A percentile compares a stretch with the other conserved stretches of the same genome.
Evolutionary conservation across 2,797 vertebrate genomes (phyloP).

Genomic region (Microctenopoma steveboyesi): DNA sequence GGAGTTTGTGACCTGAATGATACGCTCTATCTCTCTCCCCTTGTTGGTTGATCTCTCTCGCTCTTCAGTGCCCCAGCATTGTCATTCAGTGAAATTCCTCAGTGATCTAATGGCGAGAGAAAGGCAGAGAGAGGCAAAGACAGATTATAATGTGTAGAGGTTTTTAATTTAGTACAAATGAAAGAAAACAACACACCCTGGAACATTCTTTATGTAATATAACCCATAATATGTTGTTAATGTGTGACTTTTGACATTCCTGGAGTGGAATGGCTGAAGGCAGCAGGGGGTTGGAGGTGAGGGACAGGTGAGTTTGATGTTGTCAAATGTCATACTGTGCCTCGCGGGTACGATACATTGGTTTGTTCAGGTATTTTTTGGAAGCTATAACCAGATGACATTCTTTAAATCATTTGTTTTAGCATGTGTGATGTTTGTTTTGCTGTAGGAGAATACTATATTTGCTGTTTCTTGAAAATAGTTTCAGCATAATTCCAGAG

Average conservation of each 20-base stretch:
- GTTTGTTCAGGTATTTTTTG: constrained; percentile 74
- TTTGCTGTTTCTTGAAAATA: constrained; percentile 76
- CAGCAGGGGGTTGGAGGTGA: constrained; percentile 34
- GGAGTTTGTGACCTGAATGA: constrained; percentile 85
- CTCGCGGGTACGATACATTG: constrained; percentile 68
- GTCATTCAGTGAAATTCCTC: constrained; percentile 49
- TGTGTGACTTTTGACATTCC: constrained; percentile 79
- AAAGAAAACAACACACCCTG: constrained; percentile 56
- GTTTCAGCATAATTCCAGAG: constrained; percentile 71
- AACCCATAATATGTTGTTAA: constrained; percentile 78
- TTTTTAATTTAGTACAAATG: constrained; percentile 66
- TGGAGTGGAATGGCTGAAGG: constrained; percentile 58
- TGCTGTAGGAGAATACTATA: constrained; percentile 71
- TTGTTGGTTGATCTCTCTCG: constrained; percentile 51
- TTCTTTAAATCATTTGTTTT: constrained; percentile 63
- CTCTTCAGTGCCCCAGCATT: constrained; percentile 40
- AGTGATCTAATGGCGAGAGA: constrained; percentile 37
- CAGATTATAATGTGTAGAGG: constrained; percentile 60
- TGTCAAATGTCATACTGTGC: constrained; percentile 73
- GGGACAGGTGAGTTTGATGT: constrained; percentile 62
- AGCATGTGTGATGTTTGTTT: constrained; percentile 70
- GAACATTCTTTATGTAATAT: constrained; percentile 80
- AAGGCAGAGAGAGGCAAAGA: constrained; percentile 43
- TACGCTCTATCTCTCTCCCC: constrained; percentile 73
- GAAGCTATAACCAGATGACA: constrained; percentile 69